phyloP scores from a whole-genome alignment of 2,113 vertebrate species.

The Notechis scutatus region DNA sequence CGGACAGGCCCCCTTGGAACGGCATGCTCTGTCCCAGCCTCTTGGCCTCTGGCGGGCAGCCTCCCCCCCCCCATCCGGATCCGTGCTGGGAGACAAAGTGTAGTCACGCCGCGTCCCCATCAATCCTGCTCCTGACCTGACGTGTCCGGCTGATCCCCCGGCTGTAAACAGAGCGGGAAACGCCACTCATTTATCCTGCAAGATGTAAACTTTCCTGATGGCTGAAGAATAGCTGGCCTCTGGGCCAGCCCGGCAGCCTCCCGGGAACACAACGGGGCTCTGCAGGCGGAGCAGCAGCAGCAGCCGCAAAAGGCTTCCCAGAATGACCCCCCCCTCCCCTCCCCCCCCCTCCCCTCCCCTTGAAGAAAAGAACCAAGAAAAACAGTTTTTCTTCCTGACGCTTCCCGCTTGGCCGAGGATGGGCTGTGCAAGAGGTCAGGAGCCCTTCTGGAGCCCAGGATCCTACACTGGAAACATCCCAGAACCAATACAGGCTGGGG shows the following conservation, averaged over 20 bases:
- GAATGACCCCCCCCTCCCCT: neutral
- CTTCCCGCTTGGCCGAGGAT: neutral
- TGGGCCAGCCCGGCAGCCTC: neutral
- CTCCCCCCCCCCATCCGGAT: neutral
- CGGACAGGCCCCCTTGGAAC: neutral
- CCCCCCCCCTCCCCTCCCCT: too few species aligned
- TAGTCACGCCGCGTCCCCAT: neutral
- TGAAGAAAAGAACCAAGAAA: neutral
- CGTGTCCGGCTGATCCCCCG: neutral
- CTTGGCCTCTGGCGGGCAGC: neutral
- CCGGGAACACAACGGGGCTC: neutral
- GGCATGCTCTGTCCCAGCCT: neutral
- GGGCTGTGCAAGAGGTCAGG: neutral
- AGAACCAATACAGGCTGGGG: neutral
- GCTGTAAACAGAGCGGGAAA: slow-evolving; percentile 20
- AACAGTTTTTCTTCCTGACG: neutral
- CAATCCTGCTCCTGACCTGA: neutral
- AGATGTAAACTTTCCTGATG: slow-evolving; percentile 26
- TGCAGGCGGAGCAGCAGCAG: neutral
- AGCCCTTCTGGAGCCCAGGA: neutral
- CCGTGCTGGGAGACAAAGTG: neutral
- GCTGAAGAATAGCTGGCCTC: slow-evolving; percentile 21
- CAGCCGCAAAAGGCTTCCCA: neutral
- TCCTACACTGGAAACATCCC: neutral
- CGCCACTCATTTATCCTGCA: slow-evolving; percentile 6